Conservation (phyloP, 2,888 invertebrate genomes). For the Drosophila barbarae region DNA sequence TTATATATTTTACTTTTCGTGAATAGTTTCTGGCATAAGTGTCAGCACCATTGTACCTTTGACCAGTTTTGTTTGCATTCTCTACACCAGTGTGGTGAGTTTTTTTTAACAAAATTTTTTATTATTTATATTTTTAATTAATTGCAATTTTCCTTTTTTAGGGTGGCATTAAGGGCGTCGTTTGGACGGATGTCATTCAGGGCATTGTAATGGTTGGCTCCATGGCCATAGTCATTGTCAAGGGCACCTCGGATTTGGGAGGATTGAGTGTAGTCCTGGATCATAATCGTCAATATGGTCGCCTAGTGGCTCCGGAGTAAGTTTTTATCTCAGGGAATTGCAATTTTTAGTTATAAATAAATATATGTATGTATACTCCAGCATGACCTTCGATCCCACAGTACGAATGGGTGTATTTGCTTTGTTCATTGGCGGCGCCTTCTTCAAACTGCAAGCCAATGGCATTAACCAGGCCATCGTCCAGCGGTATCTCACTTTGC, state of each 20-base stretch:
- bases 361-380: constrained; percentile 66
- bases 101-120: too few relatives aligned
- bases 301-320: constrained; percentile 86
- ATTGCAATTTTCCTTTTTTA: constrained; percentile 65
- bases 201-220: constrained; percentile 87
- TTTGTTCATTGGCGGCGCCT: constrained; percentile 85
- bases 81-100: constrained; percentile 93
- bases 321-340: constrained; percentile 74
- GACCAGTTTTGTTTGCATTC: constrained; percentile 88
- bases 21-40: constrained; percentile 83
- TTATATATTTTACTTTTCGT: not conserved
- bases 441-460: constrained; percentile 87
- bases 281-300: constrained; percentile 84
- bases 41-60: constrained; percentile 89
- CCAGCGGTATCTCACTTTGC: constrained; percentile 88
- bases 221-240: constrained; percentile 85
- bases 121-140: not conserved
- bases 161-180: constrained; percentile 89
- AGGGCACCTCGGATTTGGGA: constrained; percentile 86
- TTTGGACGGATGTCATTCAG: constrained; percentile 91
- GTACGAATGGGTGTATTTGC: constrained; percentile 89
- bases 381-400: constrained; percentile 88
- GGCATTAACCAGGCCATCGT: constrained; percentile 91
- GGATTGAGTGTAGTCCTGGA: constrained; percentile 84
- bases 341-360: not conserved